A percentile compares a stretch with the other conserved stretches of the same genome.
These are phyloP conservation scores for Microplitis demolitor DNA, from an alignment of 1,140 invertebrate species.

Conservation along the genomic window DNA sequence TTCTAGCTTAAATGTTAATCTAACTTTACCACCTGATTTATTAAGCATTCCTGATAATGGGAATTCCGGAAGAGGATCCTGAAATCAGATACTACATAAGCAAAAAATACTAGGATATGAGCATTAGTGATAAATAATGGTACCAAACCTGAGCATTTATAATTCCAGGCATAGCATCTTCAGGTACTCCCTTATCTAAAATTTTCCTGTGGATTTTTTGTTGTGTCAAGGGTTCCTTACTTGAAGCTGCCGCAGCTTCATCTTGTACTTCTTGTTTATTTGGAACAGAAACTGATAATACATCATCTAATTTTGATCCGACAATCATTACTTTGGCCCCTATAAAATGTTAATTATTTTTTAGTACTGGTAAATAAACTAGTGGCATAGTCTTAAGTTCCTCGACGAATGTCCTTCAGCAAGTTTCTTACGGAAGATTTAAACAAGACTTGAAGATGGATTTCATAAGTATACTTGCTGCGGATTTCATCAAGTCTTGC, in stretches of 20 bases:
- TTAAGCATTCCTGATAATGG: slow-evolving; percentile 91
- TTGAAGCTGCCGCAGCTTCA: slow-evolving; percentile 57
- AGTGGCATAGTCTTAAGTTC: no score
- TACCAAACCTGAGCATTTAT: slow-evolving; percentile 74
- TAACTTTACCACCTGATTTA: slow-evolving; percentile 89
- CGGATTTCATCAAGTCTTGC: no score
- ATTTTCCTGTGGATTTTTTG: slow-evolving; percentile 89
- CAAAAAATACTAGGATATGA: no score
- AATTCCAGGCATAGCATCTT: slow-evolving; percentile 88
- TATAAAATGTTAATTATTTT: not conserved
- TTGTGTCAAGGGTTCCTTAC: slow-evolving; percentile 81
- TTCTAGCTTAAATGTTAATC: slow-evolving; percentile 92
- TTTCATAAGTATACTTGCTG: no score
- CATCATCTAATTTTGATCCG: slow-evolving; percentile 89
- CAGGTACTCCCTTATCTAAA: slow-evolving; percentile 88
- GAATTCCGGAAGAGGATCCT: slow-evolving; percentile 81
- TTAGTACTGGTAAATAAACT: no score
- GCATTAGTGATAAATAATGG: not conserved
- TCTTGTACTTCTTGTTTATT: slow-evolving; percentile 62
- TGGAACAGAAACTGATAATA: slow-evolving; percentile 78
- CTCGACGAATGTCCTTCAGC: no score
- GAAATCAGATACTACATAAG: slow-evolving; percentile 12
- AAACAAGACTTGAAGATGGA: no score
- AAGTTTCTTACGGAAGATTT: no score
- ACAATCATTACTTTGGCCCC: slow-evolving; percentile 91